Evolutionary conservation across 2,113 vertebrate genomes (phyloP).

Genomic region (Macquaria australasica): DNA sequence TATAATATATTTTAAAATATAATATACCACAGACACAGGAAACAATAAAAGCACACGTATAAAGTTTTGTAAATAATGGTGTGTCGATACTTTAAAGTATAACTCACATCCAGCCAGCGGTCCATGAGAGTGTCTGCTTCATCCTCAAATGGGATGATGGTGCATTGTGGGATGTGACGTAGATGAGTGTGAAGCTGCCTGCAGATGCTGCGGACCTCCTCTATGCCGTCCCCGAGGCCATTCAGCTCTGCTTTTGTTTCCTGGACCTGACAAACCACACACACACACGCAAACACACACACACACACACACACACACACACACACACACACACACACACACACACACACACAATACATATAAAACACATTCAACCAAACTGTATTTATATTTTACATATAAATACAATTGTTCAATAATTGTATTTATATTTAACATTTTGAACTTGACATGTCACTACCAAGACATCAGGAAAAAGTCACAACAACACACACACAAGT

Average conservation of each 20-base stretch:
- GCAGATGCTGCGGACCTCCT: conserved; percentile 90
- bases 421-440: too few species aligned
- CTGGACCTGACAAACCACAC: conserved; percentile 83
- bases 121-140: conserved; percentile 93
- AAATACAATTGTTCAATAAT: too few species aligned
- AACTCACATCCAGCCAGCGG: conserved; percentile 94
- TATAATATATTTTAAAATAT: not conserved
- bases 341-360: not conserved
- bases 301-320: not conserved
- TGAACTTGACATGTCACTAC: too few species aligned
- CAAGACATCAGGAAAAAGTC: too few species aligned
- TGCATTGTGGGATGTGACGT: conserved; percentile 88
- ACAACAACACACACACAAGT: too few species aligned
- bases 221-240: conserved; percentile 84
- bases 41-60: not conserved
- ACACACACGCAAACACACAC: conserved; percentile 1
- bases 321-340: not conserved
- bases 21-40: not conserved
- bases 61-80: not conserved
- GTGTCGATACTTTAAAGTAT: not conserved
- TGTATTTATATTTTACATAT: too few species aligned
- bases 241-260: conserved; percentile 88
- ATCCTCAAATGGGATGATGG: conserved; percentile 85
- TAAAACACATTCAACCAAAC: not conserved
- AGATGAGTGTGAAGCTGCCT: conserved; percentile 91